Conservation (phyloP, 2,113 vertebrate genomes). For the Pungitius pungitius region DNA sequence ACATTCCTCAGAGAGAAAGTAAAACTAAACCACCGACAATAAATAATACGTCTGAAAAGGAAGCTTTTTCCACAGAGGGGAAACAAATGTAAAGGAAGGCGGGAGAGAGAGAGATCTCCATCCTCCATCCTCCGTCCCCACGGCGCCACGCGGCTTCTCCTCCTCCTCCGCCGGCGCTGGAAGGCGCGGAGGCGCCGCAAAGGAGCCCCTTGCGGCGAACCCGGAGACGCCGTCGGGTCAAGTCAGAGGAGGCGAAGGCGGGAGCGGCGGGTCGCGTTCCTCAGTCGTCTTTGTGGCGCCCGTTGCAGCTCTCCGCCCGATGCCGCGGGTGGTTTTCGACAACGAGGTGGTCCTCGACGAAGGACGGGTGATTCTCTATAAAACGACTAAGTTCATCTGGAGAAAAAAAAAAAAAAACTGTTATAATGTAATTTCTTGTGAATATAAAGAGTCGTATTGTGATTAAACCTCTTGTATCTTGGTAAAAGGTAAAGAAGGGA, state of each 20-base stretch:
- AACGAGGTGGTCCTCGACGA: conserved; percentile 83
- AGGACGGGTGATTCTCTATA: conserved; percentile 81
- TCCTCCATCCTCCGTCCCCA: neutral
- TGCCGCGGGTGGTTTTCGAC: conserved; percentile 70
- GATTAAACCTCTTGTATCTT: neutral
- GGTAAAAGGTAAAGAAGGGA: neutral
- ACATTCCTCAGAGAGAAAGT: conserved; percentile 5
- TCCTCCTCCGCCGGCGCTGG: conserved; percentile 9
- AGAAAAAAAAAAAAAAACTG: neutral
- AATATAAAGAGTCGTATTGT: neutral
- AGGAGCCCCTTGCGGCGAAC: neutral
- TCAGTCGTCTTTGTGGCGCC: conserved; percentile 59
- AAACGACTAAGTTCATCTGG: conserved; percentile 85
- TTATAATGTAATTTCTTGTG: neutral
- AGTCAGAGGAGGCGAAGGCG: neutral
- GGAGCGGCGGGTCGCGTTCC: neutral
- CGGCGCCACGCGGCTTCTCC: neutral
- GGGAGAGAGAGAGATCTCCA: neutral
- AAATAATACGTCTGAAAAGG: conserved; percentile 37
- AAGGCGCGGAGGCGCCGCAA: conserved; percentile 53
- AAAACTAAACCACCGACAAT: no score
- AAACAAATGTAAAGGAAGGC: conserved; percentile 2
- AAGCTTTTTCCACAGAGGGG: no score
- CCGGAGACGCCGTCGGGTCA: neutral
- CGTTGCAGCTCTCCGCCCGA: conserved; percentile 81